Percentiles rank a stretch among this genome's conserved stretches.
These are phyloP conservation scores for Octodonta nipae DNA, from an alignment of 2,888 invertebrate genomes.

Conservation along the genomic window DNA sequence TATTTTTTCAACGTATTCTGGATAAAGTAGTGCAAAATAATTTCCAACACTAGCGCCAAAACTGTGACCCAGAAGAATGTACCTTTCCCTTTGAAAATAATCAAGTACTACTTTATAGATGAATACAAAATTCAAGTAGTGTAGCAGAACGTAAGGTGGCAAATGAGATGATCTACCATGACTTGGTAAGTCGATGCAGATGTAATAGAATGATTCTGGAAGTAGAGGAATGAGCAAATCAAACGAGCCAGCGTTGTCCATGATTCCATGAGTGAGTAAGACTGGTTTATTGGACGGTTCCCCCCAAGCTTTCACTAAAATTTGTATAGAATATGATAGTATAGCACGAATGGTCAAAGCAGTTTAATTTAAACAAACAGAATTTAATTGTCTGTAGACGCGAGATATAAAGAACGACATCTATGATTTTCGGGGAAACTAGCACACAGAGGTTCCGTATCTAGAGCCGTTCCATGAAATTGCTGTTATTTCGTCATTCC, in stretches of 20 bases:
- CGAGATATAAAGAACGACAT: too few species aligned
- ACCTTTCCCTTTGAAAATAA: slow-evolving; percentile 23
- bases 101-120: slow-evolving; percentile 22
- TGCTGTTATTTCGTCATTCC: too few species aligned
- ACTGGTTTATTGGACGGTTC: slow-evolving; percentile 40
- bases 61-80: slow-evolving; percentile 30
- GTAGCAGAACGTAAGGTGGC: slow-evolving; percentile 31
- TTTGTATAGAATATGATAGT: too few species aligned
- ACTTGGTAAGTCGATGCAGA: slow-evolving; percentile 46
- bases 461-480: too few species aligned
- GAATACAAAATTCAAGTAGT: slow-evolving; percentile 35
- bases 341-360: too few species aligned
- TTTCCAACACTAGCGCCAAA: slow-evolving; percentile 40
- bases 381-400: too few species aligned
- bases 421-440: too few species aligned
- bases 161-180: slow-evolving; percentile 45
- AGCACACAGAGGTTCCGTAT: too few species aligned
- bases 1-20: slow-evolving; percentile 33
- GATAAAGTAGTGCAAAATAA: slow-evolving; percentile 32
- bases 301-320: slow-evolving; percentile 54
- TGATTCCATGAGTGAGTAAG: slow-evolving; percentile 44
- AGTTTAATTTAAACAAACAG: too few species aligned
- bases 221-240: slow-evolving; percentile 42
- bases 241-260: slow-evolving; percentile 48
- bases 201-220: slow-evolving; percentile 35